A percentile compares a stretch with the other conserved stretches of the same genome.
Conservation (phyloP, 2,113 vertebrate species). For the Phaethornis superciliosus region DNA sequence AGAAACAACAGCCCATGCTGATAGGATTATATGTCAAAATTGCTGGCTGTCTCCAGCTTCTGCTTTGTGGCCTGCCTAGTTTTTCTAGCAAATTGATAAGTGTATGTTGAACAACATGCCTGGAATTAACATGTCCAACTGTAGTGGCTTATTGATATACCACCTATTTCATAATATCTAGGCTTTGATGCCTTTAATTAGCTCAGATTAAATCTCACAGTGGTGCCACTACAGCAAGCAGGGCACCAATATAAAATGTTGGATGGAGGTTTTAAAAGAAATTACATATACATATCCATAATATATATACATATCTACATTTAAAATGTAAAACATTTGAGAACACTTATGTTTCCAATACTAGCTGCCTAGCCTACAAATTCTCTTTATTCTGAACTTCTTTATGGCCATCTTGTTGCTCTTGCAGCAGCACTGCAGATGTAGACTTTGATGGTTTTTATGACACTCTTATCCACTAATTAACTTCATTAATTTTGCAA, state of each 20-base stretch:
- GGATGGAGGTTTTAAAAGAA: slow-evolving; percentile 22
- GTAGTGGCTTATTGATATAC: not conserved
- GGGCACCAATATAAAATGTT: not conserved
- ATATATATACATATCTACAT: not conserved
- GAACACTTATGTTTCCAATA: not conserved
- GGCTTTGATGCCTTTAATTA: slow-evolving; percentile 51
- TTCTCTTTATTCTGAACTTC: slow-evolving; percentile 11
- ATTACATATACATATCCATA: not conserved
- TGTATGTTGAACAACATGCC: not conserved
- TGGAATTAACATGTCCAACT: not conserved
- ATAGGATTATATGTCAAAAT: not conserved
- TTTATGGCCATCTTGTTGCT: slow-evolving; percentile 32
- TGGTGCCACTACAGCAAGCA: not conserved
- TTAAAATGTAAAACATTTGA: not conserved
- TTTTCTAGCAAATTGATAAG: not conserved
- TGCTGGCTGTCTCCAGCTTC: not conserved
- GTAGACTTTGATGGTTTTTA: slow-evolving; percentile 75
- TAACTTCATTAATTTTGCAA: slow-evolving; percentile 74
- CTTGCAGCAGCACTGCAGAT: slow-evolving; percentile 56
- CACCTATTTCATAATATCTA: slow-evolving; percentile 12
- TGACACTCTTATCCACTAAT: slow-evolving; percentile 70
- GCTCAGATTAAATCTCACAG: not conserved
- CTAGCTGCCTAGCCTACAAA: slow-evolving; percentile 26
- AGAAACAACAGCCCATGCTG: not conserved
- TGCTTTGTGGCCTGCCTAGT: not conserved